Evolutionary conservation across 1,140 invertebrate genomes (phyloP).

Genomic region (Pogonognathellus flavescens): DNA sequence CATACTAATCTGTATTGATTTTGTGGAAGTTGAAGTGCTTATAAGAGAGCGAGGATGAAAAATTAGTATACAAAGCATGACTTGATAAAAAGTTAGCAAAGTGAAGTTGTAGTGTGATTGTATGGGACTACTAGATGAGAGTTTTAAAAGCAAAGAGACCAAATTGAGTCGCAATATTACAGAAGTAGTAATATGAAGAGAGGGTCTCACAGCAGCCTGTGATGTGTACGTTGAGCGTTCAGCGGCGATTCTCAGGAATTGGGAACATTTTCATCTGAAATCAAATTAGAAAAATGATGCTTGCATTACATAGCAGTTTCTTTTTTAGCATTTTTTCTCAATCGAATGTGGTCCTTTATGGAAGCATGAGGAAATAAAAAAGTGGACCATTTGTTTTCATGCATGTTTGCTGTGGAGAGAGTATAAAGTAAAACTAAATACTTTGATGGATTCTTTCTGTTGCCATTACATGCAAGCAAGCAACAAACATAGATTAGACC

Average conservation of each 20-base stretch:
- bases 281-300: constrained; percentile 65
- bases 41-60: constrained; percentile 31
- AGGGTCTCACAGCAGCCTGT: background rate
- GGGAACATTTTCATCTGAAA: constrained; percentile 61
- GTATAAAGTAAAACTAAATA: constrained; percentile 7
- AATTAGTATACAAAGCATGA: constrained; percentile 52
- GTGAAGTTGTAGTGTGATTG: too few species aligned
- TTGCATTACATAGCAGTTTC: constrained; percentile 63
- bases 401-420: constrained; percentile 17
- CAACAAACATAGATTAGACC: background rate
- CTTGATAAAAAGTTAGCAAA: background rate
- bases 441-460: constrained; percentile 5
- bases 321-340: constrained; percentile 41
- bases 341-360: constrained; percentile 20
- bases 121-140: constrained; percentile 6
- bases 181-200: too few species aligned
- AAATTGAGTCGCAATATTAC: background rate
- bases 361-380: constrained; percentile 34
- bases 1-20: background rate
- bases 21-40: background rate
- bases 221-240: background rate
- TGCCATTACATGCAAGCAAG: background rate
- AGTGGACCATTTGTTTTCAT: constrained; percentile 14
- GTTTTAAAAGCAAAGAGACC: background rate
- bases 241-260: constrained; percentile 40